Evolutionary conservation across 1,140 invertebrate species (phyloP).

Genomic region (Drosophila mauritiana): DNA sequence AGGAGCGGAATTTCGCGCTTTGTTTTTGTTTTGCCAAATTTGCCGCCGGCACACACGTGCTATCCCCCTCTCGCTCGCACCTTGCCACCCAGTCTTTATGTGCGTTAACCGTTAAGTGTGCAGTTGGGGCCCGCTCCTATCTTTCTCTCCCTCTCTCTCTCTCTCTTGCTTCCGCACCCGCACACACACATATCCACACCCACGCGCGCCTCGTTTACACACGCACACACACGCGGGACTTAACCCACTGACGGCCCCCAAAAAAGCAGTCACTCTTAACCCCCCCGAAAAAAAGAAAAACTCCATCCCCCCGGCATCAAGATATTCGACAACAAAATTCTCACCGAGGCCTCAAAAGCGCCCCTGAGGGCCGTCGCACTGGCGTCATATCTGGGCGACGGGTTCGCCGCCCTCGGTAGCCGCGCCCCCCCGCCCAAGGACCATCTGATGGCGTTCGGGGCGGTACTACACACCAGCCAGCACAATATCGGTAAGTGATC

Average conservation of each 20-base stretch:
- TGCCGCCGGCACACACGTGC: conserved; percentile 63
- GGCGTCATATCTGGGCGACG: conserved; percentile 85
- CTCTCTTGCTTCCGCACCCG: not conserved
- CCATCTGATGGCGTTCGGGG: conserved; percentile 84
- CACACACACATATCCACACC: not conserved
- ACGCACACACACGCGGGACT: not conserved
- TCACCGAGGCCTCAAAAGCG: conserved; percentile 84
- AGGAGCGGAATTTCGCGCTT: conserved; percentile 35
- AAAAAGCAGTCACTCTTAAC: not conserved
- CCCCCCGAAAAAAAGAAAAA: conserved; percentile 13
- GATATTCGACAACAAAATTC: conserved; percentile 84
- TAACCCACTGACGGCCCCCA: conserved; percentile 22
- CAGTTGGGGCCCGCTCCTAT: conserved; percentile 23
- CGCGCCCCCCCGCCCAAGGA: conserved; percentile 83
- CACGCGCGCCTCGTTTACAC: not conserved
- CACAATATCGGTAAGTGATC: conserved; percentile 83
- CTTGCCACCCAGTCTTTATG: conserved; percentile 21
- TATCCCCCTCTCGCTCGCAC: conserved; percentile 19
- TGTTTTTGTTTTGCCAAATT: conserved; percentile 50
- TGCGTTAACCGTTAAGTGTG: conserved; percentile 46
- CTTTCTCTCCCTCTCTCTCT: conserved; percentile 4
- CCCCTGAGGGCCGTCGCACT: conserved; percentile 85
- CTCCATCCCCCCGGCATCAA: conserved; percentile 60
- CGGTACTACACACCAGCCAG: conserved; percentile 84
- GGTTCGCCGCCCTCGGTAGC: conserved; percentile 84